Evolutionary conservation across 2,113 vertebrate species (phyloP), one percentile per base, ranked within the genome.

Genomic region (Muntiacus muntjak): DNA sequence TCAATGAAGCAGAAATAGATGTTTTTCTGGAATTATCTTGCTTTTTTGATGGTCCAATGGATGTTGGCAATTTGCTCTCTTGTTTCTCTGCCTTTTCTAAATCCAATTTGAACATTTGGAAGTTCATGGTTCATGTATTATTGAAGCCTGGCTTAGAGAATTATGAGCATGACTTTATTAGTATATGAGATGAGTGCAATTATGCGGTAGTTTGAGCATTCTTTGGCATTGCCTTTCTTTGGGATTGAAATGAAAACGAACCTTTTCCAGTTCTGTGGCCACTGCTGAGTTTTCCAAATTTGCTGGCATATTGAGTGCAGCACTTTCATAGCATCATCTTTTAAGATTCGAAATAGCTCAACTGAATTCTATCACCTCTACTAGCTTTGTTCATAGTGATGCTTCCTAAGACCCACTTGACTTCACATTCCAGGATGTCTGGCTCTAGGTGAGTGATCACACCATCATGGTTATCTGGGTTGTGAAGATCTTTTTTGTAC

Each of bases 181-280:
- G 62, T 0, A 1, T 67, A 8, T 2, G 33, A 67, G 16, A 67
- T 0, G 64, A n/a, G 64, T 2, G 33, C 33, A 67, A 67, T 2
- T n/a, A 16, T n/a, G 64, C 1, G 0, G 8, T 67, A 10, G 33
- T 10, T 0, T 10, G 4, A 67, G 0, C 16, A 67, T 67, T n/a
- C 33, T 67, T 67, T 19, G 62, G 33, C 33, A 67, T 2, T n/a
- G 7, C 33, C 16, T 64, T 64, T 64, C 33, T 64, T n/a, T n/a
- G 62, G 33, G 16, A n/a, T 19, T n/a, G 33, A 33, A n/a, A 67
- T 19, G 62, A 67, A 67, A n/a, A 67, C 0, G 1, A 33, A 67
- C 33, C 30, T 19, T 67, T 67, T n/a, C 62, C 62, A 67, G 62
- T n/a, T 7, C 62, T n/a, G 62, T n/a, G 33, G 62, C 33, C 33